These are phyloP conservation scores for Polymixis flavicincta DNA, from an alignment of 2,888 invertebrate species.

Conservation along the genomic window DNA sequence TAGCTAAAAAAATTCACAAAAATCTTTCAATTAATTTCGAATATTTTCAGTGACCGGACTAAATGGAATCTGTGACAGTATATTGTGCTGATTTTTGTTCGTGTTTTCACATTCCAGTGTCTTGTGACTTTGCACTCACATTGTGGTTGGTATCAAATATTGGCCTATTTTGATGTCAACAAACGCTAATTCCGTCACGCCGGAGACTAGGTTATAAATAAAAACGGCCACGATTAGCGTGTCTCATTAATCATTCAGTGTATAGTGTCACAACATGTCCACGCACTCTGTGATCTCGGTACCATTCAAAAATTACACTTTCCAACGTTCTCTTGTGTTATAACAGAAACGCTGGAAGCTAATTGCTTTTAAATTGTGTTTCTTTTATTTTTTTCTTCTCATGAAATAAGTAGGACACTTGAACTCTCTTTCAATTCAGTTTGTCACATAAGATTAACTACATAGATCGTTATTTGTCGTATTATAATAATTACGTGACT, in stretches of 20 bases:
- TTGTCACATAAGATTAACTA: constrained; percentile 66
- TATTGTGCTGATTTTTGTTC: constrained; percentile 30
- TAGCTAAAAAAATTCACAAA: constrained; percentile 43
- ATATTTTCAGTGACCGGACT: constrained; percentile 21
- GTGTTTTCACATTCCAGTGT: constrained; percentile 41
- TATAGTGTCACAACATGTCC: constrained; percentile 86
- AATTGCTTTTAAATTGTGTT: constrained; percentile 78
- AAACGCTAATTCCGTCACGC: constrained; percentile 78
- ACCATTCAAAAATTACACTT: constrained; percentile 77
- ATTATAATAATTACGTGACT: constrained; percentile 47
- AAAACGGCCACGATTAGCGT: constrained; percentile 82
- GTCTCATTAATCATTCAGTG: constrained; percentile 85
- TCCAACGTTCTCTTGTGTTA: constrained; percentile 70
- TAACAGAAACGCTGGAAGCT: constrained; percentile 71
- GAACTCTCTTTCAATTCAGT: constrained; percentile 62
- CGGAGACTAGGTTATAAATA: constrained; percentile 81
- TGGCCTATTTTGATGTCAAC: constrained; percentile 84
- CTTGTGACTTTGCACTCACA: constrained; percentile 41
- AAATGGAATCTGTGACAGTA: constrained; percentile 26
- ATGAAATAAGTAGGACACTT: constrained; percentile 66
- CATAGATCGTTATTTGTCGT: constrained; percentile 57
- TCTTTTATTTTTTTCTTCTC: constrained; percentile 66
- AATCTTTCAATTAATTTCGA: constrained; percentile 34
- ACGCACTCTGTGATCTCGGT: constrained; percentile 83
- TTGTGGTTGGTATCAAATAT: constrained; percentile 52